Percentiles rank a stretch among this genome's conserved stretches.
phyloP scores from a whole-genome alignment of 92 coral and sea anemone genomes.

The Muricea muricata region DNA sequence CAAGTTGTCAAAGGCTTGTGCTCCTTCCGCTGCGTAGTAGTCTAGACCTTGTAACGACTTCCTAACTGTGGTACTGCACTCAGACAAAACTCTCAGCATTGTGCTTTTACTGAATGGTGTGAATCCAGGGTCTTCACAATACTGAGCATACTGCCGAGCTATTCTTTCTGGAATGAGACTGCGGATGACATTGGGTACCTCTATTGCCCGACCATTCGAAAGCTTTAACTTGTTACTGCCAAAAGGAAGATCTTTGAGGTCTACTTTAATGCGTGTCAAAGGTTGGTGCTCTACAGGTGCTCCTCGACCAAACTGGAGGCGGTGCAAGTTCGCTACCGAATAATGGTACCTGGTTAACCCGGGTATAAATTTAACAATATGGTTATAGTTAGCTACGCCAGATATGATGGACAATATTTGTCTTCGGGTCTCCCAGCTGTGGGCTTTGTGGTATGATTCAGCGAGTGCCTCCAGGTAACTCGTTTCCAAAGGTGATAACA shows the following conservation, averaged over 20 bases:
- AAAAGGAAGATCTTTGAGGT: not conserved
- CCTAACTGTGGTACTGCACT: not conserved
- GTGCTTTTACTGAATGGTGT: not conserved
- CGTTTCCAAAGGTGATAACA: not conserved
- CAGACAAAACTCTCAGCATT: not conserved
- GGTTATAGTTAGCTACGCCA: not conserved
- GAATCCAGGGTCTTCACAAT: not conserved
- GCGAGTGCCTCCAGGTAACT: not conserved
- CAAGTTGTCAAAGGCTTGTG: not conserved
- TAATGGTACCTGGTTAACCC: not conserved
- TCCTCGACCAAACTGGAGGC: not conserved
- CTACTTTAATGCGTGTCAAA: not conserved
- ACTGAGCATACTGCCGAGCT: not conserved
- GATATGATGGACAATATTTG: not conserved
- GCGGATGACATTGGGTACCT: not conserved
- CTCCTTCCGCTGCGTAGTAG: slow-evolving; percentile 4
- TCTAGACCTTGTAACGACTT: not conserved
- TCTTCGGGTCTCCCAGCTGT: not conserved
- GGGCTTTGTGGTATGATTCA: not conserved
- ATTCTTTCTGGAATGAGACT: not conserved
- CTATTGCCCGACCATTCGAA: not conserved
- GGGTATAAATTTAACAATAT: not conserved
- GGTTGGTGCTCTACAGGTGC: not conserved
- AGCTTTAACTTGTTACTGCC: not conserved
- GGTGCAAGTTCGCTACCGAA: not conserved